phyloP scores from a whole-genome alignment of 2,113 vertebrate species.

The Toxostoma redivivum region DNA sequence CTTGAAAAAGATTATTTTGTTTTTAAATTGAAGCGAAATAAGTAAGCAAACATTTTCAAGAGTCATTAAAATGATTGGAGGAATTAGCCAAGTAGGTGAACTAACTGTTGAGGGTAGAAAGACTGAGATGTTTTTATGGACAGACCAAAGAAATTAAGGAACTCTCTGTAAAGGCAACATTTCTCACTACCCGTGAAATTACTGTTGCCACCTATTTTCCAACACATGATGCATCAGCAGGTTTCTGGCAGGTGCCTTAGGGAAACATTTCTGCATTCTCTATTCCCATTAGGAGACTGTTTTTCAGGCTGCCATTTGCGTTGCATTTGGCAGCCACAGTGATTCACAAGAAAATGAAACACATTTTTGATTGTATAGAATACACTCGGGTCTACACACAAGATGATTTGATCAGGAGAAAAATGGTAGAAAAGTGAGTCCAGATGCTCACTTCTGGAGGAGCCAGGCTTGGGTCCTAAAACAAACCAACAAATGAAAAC shows the following conservation, averaged over 20 bases:
- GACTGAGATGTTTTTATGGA: not conserved
- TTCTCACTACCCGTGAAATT: not conserved
- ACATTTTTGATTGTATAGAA: constrained; percentile 23
- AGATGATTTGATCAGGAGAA: not conserved
- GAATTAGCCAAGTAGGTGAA: not conserved
- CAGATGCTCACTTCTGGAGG: not conserved
- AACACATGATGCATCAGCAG: not conserved
- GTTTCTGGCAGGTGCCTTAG: constrained; percentile 39
- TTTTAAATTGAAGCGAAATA: not conserved
- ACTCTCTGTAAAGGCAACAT: not conserved
- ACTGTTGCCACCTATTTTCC: not conserved
- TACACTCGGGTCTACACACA: not conserved
- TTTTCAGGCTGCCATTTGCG: not conserved
- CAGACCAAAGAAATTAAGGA: not conserved
- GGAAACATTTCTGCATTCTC: not conserved
- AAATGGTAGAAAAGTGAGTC: not conserved
- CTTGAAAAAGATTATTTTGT: not conserved
- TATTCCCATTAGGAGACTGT: not conserved
- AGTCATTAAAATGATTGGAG: not conserved
- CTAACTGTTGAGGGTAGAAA: not conserved
- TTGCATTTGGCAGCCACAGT: not conserved
- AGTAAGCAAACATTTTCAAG: not conserved
- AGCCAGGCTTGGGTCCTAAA: not conserved
- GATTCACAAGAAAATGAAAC: constrained; percentile 57
- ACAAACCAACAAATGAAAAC: not conserved